These are phyloP conservation scores for Clarias fuscus DNA, from an alignment of 2,797 vertebrate genomes.

Conservation along the genomic window DNA sequence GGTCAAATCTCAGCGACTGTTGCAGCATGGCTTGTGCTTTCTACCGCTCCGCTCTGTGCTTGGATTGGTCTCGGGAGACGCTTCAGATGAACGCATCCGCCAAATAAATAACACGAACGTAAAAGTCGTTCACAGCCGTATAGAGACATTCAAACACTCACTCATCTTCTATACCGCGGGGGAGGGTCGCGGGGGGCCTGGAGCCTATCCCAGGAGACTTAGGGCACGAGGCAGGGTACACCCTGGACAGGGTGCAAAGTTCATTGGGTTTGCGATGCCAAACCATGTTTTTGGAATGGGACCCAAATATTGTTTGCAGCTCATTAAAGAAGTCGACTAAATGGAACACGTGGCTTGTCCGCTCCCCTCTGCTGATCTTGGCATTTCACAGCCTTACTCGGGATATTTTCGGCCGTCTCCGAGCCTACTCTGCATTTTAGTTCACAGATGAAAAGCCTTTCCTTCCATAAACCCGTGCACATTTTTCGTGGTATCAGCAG, in stretches of 20 bases:
- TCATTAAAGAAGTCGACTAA: constrained; percentile 24
- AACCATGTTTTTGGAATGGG: background rate
- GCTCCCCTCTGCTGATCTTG: constrained; percentile 37
- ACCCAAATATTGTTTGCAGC: constrained; percentile 9
- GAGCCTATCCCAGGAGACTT: too few relatives aligned
- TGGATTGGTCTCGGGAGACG: background rate
- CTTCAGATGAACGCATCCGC: background rate
- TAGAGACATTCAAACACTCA: background rate
- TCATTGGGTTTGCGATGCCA: background rate
- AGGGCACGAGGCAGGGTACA: too few relatives aligned
- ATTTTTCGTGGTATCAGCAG: constrained; percentile 50
- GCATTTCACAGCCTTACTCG: constrained; percentile 14
- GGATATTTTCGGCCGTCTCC: background rate
- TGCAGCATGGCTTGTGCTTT: background rate
- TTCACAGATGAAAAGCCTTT: constrained; percentile 42
- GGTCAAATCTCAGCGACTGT: background rate
- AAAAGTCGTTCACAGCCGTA: background rate
- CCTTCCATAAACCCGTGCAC: constrained; percentile 39
- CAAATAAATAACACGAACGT: background rate
- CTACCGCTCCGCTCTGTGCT: background rate
- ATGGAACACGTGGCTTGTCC: background rate
- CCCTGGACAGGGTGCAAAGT: background rate
- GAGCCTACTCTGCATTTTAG: constrained; percentile 1
- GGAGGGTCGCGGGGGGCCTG: too few relatives aligned
- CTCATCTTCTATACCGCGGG: too few relatives aligned